A percentile compares a stretch with the other conserved stretches of the same genome.
Conservation (phyloP, 2,113 vertebrate species). For the Cathartes aura region DNA sequence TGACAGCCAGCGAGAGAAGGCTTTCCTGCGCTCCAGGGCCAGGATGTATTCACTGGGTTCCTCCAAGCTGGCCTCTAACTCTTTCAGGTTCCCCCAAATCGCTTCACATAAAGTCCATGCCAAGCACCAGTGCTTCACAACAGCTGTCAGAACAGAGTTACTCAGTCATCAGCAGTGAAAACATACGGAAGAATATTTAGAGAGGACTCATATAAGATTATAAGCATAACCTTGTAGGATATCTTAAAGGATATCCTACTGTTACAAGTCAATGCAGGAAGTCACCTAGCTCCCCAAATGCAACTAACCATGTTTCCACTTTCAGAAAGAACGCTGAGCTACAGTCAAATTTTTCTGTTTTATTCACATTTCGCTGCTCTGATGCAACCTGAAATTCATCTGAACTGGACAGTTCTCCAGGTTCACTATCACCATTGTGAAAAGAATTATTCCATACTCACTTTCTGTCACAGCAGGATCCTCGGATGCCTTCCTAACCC, state of each 20-base stretch:
- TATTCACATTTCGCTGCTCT: not conserved
- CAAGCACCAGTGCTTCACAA: slow-evolving; percentile 85
- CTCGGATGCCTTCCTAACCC: slow-evolving; percentile 76
- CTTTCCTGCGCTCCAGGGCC: slow-evolving; percentile 84
- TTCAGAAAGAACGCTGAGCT: not conserved
- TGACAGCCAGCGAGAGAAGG: slow-evolving; percentile 90
- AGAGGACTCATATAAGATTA: rapidly evolving
- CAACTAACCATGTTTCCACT: rapidly evolving
- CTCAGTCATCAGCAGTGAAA: not conserved
- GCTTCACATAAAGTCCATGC: slow-evolving; percentile 92
- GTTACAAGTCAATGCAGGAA: not conserved
- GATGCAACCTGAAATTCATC: not conserved
- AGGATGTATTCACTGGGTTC: slow-evolving; percentile 76
- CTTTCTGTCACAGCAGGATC: slow-evolving; percentile 66
- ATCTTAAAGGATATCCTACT: not conserved
- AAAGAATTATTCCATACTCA: slow-evolving; percentile 37
- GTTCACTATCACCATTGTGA: rapidly evolving
- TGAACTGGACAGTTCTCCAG: not conserved
- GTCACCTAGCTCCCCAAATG: not conserved
- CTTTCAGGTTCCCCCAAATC: slow-evolving; percentile 86
- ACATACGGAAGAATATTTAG: rapidly evolving
- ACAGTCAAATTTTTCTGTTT: not conserved
- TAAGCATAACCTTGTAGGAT: rapidly evolving
- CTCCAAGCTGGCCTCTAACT: slow-evolving; percentile 74
- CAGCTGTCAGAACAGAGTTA: slow-evolving; percentile 55